Evolutionary conservation across 2,113 vertebrate species (phyloP).

Genomic region (Osmerus mordax): DNA sequence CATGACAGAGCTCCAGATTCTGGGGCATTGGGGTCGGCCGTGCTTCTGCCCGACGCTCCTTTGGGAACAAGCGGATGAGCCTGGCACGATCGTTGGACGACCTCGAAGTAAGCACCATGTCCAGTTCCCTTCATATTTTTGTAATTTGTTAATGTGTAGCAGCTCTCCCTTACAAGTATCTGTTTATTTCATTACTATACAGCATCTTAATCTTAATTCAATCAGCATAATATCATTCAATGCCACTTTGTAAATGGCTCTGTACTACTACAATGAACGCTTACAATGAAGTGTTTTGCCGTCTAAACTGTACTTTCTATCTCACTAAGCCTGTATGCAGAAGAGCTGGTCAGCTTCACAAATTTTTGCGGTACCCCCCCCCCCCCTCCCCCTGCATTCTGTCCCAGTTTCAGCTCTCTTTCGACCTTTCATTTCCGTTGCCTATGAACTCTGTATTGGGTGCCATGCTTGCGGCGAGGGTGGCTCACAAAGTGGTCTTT

Average conservation of each 20-base stretch:
- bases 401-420: constrained; percentile 23
- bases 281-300: neutral
- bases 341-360: constrained; percentile 6
- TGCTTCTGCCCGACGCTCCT: constrained; percentile 76
- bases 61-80: constrained; percentile 80
- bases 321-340: constrained; percentile 4
- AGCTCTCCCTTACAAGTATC: neutral
- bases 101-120: constrained; percentile 78
- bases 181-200: neutral
- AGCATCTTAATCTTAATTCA: neutral
- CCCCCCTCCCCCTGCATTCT: constrained; percentile 3
- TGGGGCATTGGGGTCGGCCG: constrained; percentile 71
- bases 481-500: constrained; percentile 60
- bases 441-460: constrained; percentile 51
- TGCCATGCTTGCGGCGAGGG: constrained; percentile 36
- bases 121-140: neutral
- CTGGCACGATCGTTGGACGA: constrained; percentile 89
- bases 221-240: neutral
- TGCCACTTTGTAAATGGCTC: neutral
- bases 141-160: no score
- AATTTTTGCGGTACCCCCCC: constrained; percentile 16
- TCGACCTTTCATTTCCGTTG: constrained; percentile 55
- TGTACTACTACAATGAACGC: neutral
- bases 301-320: neutral
- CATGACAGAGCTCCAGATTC: constrained; percentile 75